Evolutionary conservation across 2,888 invertebrate species (phyloP), one percentile per base, ranked within the genome.

Genomic region (Halocaridina rubra): DNA sequence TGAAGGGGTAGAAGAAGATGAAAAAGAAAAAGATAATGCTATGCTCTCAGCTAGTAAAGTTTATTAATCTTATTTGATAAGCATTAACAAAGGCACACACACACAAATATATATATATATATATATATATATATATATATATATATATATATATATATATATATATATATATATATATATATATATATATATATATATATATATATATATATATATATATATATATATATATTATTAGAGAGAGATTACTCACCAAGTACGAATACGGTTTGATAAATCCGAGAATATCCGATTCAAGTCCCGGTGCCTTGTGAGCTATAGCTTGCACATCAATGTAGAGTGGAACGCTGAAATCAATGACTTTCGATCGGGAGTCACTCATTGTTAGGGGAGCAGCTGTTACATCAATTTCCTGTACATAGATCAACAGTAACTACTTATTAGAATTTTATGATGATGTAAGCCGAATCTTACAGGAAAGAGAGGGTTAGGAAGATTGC

Each of bases 231-330:
- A 4, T 19, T 53, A 5, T 1, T 53, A 53, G 13, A n/a, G n/a
- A n/a, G n/a, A n/a, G n/a, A 24, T 32, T 24, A n/a, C 57, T 57
- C 29, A 75, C 75, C 29, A n/a, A 8, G 57, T n/a, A 7, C 16
- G 46, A 13, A 27, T 57, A 75, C 24, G 75, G 27, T 27, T 75
- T 75, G 19, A 75, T 27, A 30, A 75, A 75, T 27, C 75, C 75
- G 8, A 29, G n/a, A 10, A 75, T 5, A 29, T 75, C 75, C 0
- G 75, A 39, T 24, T 57, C 75, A n/a, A 27, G 16, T 5, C 16
- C 32, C 3, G 75, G 75, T 0, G 13, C n/a, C n/a, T 75, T 53
- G 57, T 57, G 46, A 16, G 22, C 27, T 5, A 75, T 13, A 2
- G 75, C 13, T 53, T 57, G 53, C 2, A 24, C 7, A 57, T 75